Evolutionary conservation across 2,888 invertebrate genomes (phyloP).

Genomic region (Clivina fossor): DNA sequence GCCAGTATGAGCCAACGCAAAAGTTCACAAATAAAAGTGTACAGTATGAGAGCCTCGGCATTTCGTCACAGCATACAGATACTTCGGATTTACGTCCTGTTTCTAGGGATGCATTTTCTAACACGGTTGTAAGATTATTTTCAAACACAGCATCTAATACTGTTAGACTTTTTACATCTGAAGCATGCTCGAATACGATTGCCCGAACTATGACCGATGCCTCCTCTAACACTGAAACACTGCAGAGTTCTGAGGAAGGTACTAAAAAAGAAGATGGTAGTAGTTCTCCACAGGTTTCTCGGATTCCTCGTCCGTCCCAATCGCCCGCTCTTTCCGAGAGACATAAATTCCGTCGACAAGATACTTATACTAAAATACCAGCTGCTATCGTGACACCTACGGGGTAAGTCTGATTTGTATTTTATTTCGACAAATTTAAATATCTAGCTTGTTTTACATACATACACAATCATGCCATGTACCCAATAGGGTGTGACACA

Average conservation of each 20-base stretch:
- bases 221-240: conserved; percentile 21
- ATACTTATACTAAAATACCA: conserved; percentile 52
- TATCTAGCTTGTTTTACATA: too few relatives aligned
- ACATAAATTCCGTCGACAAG: conserved; percentile 51
- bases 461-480: too few relatives aligned
- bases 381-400: conserved; percentile 33
- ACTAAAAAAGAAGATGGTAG: conserved; percentile 22
- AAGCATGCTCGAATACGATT: conserved; percentile 16
- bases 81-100: conserved; percentile 46
- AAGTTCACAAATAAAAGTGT: conserved; percentile 45
- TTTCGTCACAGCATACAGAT: conserved; percentile 46
- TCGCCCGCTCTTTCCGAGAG: conserved; percentile 49
- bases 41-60: conserved; percentile 44
- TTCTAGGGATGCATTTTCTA: conserved; percentile 40
- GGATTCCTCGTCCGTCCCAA: conserved; percentile 48
- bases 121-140: conserved; percentile 5
- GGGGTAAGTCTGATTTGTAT: conserved; percentile 40
- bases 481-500: too few relatives aligned
- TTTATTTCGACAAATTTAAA: too few relatives aligned
- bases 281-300: conserved; percentile 46
- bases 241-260: conserved; percentile 39
- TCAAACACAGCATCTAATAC: conserved; percentile 16
- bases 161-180: conserved; percentile 1
- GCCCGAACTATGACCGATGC: conserved; percentile 4
- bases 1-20: conserved; percentile 44